Base-by-base conservation (phyloP, 2,113 vertebrate species). In the Verasper variegatus region DNA sequence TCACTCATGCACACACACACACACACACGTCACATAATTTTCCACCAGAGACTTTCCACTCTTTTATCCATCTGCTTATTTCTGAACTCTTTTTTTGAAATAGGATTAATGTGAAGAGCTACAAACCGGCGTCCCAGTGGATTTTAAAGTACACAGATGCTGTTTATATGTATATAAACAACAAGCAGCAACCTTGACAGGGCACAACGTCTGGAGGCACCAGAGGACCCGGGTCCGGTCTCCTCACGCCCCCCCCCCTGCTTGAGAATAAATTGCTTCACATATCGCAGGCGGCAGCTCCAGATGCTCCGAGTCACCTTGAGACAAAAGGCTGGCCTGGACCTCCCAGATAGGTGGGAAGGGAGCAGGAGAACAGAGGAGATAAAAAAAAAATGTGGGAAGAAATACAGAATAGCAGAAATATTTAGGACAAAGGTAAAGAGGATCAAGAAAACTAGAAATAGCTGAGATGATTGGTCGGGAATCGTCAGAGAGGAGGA, bases 231-330 rank as follows among this genome's bases (percentile, higher is more conserved):
- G 74, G 70, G 78, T 80, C 71, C 72, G n/a, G 83, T 74, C 76
- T 83, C 71, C 84, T 90, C 78, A 72, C 86, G 87, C 86, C 88
- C 84, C 84, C 24, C 47, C 31, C 83, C 84, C 21, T 15, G 67
- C 78, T 74, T 82, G 75, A 13, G 52, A 89, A 84, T 89, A 90
- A 83, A 91, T 92, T 89, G 69, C 79, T 73, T 89, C 80, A 65
- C 75, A 20, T 80, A 62, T 80, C 66, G n/a, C 21, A n/a, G 4
- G 85, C 80, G 80, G 27, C 78, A 9, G 69, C 86, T 91, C 86
- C 92, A 93, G 88, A 90, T 91, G 90, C 89, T 91, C 86, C 1
- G 70, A 82, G 89, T 91, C 91, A 93, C 92, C 92, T 93, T 92
- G 91, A 92, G 85, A 91, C 86, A 84, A 90, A 84, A 82, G 76